These are phyloP conservation scores for Hydrolagus colliei DNA, from an alignment of 2,797 vertebrate genomes.

Conservation along the genomic window DNA sequence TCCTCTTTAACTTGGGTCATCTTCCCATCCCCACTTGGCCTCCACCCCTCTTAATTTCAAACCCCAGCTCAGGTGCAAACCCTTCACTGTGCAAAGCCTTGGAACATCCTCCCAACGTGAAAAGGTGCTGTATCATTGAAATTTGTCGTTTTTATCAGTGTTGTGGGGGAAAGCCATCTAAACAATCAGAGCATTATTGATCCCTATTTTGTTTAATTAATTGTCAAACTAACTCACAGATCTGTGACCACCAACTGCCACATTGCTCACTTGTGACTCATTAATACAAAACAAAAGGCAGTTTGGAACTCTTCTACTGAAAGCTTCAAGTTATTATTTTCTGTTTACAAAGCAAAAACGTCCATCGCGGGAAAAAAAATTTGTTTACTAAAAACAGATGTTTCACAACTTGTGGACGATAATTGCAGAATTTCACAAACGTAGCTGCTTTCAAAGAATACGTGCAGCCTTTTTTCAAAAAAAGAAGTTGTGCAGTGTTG, in stretches of 20 bases:
- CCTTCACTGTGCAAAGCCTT: too few species aligned
- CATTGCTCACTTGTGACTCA: neutral
- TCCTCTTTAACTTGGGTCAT: too few species aligned
- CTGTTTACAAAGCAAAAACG: neutral
- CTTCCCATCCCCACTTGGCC: too few species aligned
- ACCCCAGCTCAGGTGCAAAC: too few species aligned
- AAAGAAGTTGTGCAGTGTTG: neutral
- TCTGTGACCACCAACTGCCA: neutral
- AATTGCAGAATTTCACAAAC: neutral
- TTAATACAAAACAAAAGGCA: neutral
- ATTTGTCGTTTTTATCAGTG: too few species aligned
- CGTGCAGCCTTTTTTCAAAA: neutral
- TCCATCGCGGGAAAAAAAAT: neutral
- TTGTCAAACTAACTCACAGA: neutral
- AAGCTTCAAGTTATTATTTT: neutral
- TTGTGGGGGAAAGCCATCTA: too few species aligned
- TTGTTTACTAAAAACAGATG: neutral
- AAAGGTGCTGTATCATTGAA: too few species aligned
- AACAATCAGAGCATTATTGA: too few species aligned
- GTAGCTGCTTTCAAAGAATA: neutral
- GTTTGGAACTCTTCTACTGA: neutral
- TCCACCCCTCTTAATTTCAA: too few species aligned
- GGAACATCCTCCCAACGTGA: too few species aligned
- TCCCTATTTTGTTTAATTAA: neutral
- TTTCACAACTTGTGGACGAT: neutral